Conservation (phyloP, 1,140 invertebrate genomes). For the Scylla paramamosain region DNA sequence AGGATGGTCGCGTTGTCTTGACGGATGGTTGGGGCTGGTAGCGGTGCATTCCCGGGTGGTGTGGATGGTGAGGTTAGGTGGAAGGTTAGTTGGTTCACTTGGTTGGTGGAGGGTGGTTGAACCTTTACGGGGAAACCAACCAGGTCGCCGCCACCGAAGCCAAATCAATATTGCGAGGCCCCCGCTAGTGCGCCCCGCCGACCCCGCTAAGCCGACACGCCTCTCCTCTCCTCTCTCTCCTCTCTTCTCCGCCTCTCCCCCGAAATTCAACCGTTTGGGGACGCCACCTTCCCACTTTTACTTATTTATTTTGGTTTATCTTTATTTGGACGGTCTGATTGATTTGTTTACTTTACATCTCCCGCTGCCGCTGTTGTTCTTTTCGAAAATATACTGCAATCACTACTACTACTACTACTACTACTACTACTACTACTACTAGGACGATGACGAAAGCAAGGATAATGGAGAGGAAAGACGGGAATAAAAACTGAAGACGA, state of each 20-base stretch:
- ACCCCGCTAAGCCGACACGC: constrained; percentile 6
- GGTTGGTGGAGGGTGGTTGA: not conserved
- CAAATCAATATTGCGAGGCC: constrained; percentile 58
- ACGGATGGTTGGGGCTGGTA: not conserved
- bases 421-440: too few species aligned
- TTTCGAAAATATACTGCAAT: too few species aligned
- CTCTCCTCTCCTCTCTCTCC: not conserved
- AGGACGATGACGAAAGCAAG: too few species aligned
- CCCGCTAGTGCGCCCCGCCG: constrained; percentile 13
- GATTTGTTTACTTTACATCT: too few species aligned
- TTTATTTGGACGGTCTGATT: too few species aligned
- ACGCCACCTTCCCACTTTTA: not conserved
- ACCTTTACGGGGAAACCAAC: not conserved
- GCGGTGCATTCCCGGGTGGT: too few species aligned
- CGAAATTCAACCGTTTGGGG: constrained; percentile 11
- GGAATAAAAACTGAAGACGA: too few species aligned
- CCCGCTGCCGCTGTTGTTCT: too few species aligned
- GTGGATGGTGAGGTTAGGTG: not conserved
- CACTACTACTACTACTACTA: too few species aligned
- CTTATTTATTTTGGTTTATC: too few species aligned
- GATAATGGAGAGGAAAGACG: too few species aligned
- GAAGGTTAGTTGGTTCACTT: not conserved
- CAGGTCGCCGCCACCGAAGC: constrained; percentile 39
- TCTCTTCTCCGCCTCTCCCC: not conserved
- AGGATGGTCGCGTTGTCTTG: not conserved